Evolutionary conservation across 2,888 invertebrate genomes (phyloP).

Genomic region (Meiosimyza platycephala): DNA sequence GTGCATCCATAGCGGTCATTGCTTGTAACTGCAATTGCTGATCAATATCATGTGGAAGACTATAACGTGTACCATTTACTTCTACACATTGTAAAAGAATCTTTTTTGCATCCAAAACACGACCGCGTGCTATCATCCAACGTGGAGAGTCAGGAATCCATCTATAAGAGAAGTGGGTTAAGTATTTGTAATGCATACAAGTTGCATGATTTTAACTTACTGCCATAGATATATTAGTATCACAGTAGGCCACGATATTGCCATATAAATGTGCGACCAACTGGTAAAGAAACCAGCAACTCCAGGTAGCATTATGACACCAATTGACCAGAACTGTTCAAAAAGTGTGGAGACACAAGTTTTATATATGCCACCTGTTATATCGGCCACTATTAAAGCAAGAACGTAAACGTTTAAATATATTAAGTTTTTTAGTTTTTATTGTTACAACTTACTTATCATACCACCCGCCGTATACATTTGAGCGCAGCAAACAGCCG

Average conservation of each 20-base stretch:
- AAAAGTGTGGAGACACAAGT: conserved; percentile 66
- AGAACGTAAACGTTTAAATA: background rate
- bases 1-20: conserved; percentile 63
- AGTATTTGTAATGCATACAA: background rate
- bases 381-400: conserved; percentile 64
- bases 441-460: conserved; percentile 63
- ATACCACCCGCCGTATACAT: conserved; percentile 68
- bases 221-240: conserved; percentile 66
- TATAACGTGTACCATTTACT: conserved; percentile 63
- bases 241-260: conserved; percentile 68
- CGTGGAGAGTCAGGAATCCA: conserved; percentile 69
- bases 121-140: conserved; percentile 67
- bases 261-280: conserved; percentile 68
- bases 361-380: conserved; percentile 66
- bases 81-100: conserved; percentile 65
- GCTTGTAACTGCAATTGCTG: conserved; percentile 66
- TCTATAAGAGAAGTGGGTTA: conserved; percentile 45
- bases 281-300: conserved; percentile 67
- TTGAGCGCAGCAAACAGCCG: conserved; percentile 67
- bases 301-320: conserved; percentile 68
- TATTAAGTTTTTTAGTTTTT: background rate
- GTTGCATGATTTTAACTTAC: conserved; percentile 50
- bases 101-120: conserved; percentile 64
- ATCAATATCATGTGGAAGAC: conserved; percentile 65
- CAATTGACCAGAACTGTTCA: conserved; percentile 69